Evolutionary conservation across 2,113 vertebrate species (phyloP).

Genomic region (Brachypteracias leptosomus): DNA sequence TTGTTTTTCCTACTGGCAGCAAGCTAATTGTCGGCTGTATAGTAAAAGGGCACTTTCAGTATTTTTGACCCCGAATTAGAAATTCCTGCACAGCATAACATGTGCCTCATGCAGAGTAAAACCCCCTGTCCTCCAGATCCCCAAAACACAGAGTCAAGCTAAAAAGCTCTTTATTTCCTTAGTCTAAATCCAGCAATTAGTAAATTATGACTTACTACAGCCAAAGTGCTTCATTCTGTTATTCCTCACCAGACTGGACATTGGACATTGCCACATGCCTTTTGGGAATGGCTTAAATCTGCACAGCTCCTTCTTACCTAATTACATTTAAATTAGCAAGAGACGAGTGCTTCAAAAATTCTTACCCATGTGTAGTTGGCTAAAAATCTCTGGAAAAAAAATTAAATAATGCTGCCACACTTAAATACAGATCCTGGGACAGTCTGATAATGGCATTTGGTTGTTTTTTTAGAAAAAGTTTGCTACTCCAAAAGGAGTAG

Average conservation of each 20-base stretch:
- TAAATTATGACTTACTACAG: neutral
- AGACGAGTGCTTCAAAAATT: neutral
- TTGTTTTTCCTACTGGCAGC: slow-evolving; percentile 15
- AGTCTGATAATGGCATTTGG: neutral
- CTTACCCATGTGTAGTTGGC: neutral
- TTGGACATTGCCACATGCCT: neutral
- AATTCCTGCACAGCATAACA: slow-evolving; percentile 1
- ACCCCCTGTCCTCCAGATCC: neutral
- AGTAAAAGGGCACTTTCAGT: neutral
- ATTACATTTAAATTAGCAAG: neutral
- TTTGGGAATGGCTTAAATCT: neutral
- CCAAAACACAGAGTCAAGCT: neutral
- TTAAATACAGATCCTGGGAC: neutral
- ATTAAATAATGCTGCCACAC: neutral
- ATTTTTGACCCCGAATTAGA: neutral
- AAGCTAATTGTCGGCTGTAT: neutral
- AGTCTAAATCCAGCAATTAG: neutral
- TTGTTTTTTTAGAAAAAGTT: neutral
- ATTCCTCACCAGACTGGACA: neutral
- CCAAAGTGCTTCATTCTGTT: neutral
- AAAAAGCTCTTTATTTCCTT: neutral
- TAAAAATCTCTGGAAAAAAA: neutral
- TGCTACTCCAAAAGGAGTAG: neutral
- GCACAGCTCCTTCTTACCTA: neutral
- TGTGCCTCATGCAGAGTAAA: neutral